Percentiles rank a stretch among this genome's conserved stretches.
These are phyloP conservation scores for Ambastaia sidthimunki DNA, from an alignment of 2,797 vertebrate species.

Conservation along the genomic window DNA sequence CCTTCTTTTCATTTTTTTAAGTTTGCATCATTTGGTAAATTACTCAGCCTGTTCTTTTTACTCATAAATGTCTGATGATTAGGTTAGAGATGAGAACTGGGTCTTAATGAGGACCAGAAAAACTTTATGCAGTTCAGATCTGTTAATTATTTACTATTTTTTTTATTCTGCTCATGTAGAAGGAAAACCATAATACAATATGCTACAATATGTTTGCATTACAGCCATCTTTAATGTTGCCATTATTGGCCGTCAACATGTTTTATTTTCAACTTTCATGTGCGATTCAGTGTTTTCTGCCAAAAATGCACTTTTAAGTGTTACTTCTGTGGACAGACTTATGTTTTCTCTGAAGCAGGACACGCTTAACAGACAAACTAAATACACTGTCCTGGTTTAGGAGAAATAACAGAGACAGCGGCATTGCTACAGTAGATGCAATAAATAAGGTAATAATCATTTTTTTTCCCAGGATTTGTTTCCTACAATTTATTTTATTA, in stretches of 20 bases:
- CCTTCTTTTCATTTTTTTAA: constrained; percentile 10
- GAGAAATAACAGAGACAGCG: background rate
- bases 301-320: background rate
- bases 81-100: background rate
- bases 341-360: background rate
- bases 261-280: no score
- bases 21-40: constrained; percentile 28
- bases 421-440: background rate
- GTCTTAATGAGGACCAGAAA: background rate
- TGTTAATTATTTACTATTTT: background rate
- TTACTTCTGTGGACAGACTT: background rate
- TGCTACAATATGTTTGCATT: background rate
- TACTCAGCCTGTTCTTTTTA: constrained; percentile 6
- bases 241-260: background rate
- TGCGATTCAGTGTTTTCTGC: no score
- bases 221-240: background rate
- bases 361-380: background rate
- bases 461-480: no score
- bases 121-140: constrained; percentile 31
- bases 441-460: no score
- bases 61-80: constrained; percentile 15
- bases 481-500: no score
- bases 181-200: background rate
- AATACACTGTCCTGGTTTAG: constrained; percentile 31
- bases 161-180: background rate